Base-by-base conservation (phyloP, 1,140 invertebrate genomes). In the Brachionus manjavacas region DNA sequence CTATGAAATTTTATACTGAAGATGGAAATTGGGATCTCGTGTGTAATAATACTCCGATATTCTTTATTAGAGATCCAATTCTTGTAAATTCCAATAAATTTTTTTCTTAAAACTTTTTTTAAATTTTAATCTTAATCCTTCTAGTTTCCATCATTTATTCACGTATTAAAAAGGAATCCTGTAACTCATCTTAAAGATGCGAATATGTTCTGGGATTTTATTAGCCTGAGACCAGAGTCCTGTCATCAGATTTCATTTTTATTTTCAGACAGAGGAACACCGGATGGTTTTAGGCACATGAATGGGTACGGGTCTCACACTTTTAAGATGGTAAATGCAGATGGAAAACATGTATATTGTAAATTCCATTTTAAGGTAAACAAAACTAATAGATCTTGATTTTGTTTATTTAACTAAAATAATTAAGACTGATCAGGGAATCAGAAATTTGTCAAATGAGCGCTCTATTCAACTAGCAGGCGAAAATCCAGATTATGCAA, bases 171-270 rank as follows among this genome's bases (percentile, higher is more conserved):
- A 89, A 92, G 96, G 86, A 98, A 98, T 90, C 96, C 96, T 16
- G 92, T 92, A 6, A 98, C 96, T 16, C 94, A 98, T 89, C 89
- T 96, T 28, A 60, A 89, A 87, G 89, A 90, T 86, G 89, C 94
- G 3, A 94, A 97, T 86, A 95, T 95, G 94, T 95, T 96, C 87
- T 98, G 96, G 95, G 96, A 98, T 88, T 98, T 98, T 88, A 91
- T 97, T 55, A 93, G 94, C 4, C 89, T 97, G 31, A 91, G 95
- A 49, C 95, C 95, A 0, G 96, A 98, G 89, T 92, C 93, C 2
- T 93, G 93, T 31, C 78, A 78, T 28, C 95, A 97, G 89, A 91
- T 95, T 1, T 91, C 94, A 88, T 93, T 96, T 88, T 88, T 97
- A 84, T 97, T 97, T 87, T 91, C 93, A 28, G 96, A 98, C 90